phyloP scores from a whole-genome alignment of 1,140 invertebrate species.

The Oreohelix idahoensis region DNA sequence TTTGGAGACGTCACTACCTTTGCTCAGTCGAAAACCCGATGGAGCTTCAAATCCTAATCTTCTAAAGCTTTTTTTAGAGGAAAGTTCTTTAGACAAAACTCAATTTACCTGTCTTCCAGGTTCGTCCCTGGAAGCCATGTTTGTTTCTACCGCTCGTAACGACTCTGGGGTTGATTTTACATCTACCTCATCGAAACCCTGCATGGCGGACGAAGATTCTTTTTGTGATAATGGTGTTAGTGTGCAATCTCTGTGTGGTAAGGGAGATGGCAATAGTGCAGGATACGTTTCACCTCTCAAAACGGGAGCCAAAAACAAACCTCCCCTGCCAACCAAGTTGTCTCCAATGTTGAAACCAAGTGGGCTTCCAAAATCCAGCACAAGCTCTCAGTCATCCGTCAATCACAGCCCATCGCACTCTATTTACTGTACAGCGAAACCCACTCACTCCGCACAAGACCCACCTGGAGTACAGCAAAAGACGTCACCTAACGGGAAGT shows the following conservation, averaged over 20 bases:
- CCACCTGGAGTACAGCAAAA: conserved; percentile 10
- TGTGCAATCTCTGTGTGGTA: conserved; percentile 21
- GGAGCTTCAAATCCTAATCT: conserved; percentile 92
- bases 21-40: conserved; percentile 81
- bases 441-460: conserved; percentile 50
- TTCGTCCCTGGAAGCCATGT: conserved; percentile 28
- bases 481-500: neutral
- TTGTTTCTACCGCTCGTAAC: conserved; percentile 13
- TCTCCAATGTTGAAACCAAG: conserved; percentile 41
- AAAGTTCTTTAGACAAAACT: conserved; percentile 22
- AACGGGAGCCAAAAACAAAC: conserved; percentile 52
- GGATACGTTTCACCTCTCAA: neutral
- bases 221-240: conserved; percentile 29
- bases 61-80: conserved; percentile 53
- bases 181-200: conserved; percentile 38
- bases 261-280: conserved; percentile 26
- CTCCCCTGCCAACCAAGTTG: conserved; percentile 52
- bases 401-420: conserved; percentile 13
- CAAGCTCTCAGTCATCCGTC: conserved; percentile 32
- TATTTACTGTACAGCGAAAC: conserved; percentile 37
- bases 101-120: neutral
- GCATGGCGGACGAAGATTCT: neutral
- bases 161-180: conserved; percentile 34
- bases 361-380: conserved; percentile 38
- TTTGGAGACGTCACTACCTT: conserved; percentile 36